Evolutionary conservation across 2,888 invertebrate species (phyloP), one percentile per base, ranked within the genome.

Genomic region (Conus canariensis): DNA sequence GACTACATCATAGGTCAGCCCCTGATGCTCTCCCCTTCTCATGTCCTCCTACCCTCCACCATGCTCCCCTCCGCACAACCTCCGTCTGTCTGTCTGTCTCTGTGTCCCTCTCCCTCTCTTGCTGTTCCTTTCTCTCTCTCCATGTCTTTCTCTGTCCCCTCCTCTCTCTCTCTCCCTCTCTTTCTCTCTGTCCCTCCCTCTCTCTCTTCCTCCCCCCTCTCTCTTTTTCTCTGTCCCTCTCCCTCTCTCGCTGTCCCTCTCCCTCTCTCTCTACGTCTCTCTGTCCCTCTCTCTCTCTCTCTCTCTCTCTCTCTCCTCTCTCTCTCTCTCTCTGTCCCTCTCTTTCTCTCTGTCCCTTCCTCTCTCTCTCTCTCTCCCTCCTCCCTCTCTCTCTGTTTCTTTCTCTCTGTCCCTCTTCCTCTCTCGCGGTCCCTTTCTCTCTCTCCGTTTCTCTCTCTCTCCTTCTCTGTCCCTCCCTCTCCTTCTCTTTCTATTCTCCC

Each of bases 1-100:
- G 94, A 94, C 89, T 94, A 94, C 87, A 93, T 95, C 88, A 94
- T 94, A 88, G 95, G 95, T 95, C 9, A 10, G 77, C 9, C 8
- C 45, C 45, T 45, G 45, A 45, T 45, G 45, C 45, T 45, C 45
- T 45, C 45, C 30, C 45, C 45, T 74, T 22, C 22, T 74, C 22
- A 45, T 45, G 45, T 3, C 45, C 45, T 45, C 64, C 19, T 64
- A 16, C 64, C 2, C 2, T 64, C 64, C 5, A 16, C 19, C 64
- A 16, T 64, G 12, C 45, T 45, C 45, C 30, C 45, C 1, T 45
- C 45, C 45, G 45, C 45, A 45, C 45, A 92, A 93, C 60, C 60
- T 64, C 12, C 6, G 60, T 64, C 60, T 14, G 60, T 64, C 12
- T 64, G 12, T 64, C 60, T 64, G 19, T 74, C 70, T 74, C 3